These are phyloP conservation scores for Gracilinanus agilis DNA, from an alignment of 2,113 vertebrate species.

Conservation along the genomic window DNA sequence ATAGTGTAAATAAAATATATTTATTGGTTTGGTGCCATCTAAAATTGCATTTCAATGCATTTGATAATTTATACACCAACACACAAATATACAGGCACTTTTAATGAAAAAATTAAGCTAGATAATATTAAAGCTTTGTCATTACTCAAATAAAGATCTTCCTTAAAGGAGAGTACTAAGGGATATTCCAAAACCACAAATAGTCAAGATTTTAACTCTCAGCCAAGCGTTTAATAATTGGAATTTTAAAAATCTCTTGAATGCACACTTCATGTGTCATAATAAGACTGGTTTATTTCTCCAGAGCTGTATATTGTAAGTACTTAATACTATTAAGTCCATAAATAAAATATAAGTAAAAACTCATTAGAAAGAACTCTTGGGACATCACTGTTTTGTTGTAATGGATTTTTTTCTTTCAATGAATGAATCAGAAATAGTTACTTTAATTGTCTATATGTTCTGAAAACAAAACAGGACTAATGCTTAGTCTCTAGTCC, in stretches of 20 bases:
- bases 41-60: neutral
- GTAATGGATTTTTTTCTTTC: neutral
- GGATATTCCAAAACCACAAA: neutral
- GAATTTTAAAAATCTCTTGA: neutral
- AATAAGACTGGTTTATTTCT: neutral
- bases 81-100: neutral
- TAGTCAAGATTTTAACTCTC: neutral
- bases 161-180: neutral
- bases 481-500: neutral
- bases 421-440: neutral
- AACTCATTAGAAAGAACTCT: neutral
- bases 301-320: neutral
- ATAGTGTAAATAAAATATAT: neutral
- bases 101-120: neutral
- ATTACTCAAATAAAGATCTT: neutral
- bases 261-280: neutral
- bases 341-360: slow-evolving; percentile 22
- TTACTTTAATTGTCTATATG: neutral
- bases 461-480: neutral
- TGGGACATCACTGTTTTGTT: neutral
- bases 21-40: neutral
- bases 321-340: neutral
- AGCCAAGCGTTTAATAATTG: neutral
- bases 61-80: neutral
- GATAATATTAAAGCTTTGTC: neutral